Evolutionary conservation across 1,140 invertebrate species (phyloP).

Genomic region (Bombus difficillimus): DNA sequence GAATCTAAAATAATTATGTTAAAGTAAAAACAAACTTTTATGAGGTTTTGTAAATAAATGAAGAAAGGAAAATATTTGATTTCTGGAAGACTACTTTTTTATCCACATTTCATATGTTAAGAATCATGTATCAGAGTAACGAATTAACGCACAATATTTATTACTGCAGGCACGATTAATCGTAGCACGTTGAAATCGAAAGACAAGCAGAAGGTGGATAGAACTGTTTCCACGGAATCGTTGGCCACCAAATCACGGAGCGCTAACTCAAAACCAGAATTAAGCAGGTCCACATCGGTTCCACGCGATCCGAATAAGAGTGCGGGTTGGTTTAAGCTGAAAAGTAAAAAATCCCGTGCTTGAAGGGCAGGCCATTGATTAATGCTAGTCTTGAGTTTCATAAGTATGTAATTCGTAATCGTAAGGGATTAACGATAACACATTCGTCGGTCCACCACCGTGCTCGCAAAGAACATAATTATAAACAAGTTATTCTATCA

Average conservation of each 20-base stretch:
- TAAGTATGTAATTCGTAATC: conserved; percentile 73
- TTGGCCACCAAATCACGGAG: conserved; percentile 81
- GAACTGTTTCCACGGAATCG: conserved; percentile 85
- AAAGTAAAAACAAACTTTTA: neutral
- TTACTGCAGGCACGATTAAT: conserved; percentile 78
- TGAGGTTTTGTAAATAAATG: neutral
- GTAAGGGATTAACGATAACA: conserved; percentile 45
- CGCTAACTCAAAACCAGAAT: conserved; percentile 79
- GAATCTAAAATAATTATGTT: neutral
- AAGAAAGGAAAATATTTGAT: neutral
- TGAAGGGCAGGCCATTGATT: conserved; percentile 80
- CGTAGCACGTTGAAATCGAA: conserved; percentile 82
- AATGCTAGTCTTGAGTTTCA: conserved; percentile 83
- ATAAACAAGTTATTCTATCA: conserved; percentile 36
- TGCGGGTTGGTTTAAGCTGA: conserved; percentile 88
- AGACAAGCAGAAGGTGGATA: conserved; percentile 82
- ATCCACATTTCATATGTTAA: neutral
- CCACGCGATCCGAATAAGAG: conserved; percentile 87
- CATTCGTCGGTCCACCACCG: conserved; percentile 11
- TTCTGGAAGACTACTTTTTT: neutral
- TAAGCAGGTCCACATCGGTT: conserved; percentile 86
- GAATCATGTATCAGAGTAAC: neutral
- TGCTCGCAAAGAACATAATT: conserved; percentile 28
- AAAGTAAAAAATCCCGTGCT: conserved; percentile 84
- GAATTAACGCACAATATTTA: neutral